Percentiles rank a stretch among this genome's conserved stretches.
phyloP scores from a whole-genome alignment of 2,888 invertebrate species.

The Mechanitis messenoides region DNA sequence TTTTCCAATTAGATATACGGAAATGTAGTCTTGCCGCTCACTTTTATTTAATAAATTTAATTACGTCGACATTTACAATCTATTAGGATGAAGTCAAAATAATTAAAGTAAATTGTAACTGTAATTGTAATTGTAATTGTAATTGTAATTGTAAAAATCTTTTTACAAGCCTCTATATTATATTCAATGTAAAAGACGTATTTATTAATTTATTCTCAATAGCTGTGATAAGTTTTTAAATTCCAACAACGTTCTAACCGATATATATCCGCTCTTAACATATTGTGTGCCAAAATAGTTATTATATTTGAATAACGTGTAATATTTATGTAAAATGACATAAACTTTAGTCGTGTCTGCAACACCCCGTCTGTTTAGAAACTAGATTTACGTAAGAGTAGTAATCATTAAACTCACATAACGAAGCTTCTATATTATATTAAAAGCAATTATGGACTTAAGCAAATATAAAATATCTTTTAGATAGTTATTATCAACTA shows the following conservation, averaged over 20 bases:
- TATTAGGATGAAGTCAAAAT: constrained; percentile 5
- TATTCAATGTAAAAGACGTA: constrained; percentile 54
- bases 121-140: too few relatives aligned
- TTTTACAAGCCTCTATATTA: constrained; percentile 33
- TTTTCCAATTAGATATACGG: too few relatives aligned
- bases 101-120: too few relatives aligned
- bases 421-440: too few relatives aligned
- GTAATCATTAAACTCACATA: too few relatives aligned
- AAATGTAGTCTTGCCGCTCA: too few relatives aligned
- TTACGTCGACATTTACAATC: constrained; percentile 2
- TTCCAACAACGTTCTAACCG: constrained; percentile 5
- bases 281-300: constrained; percentile 26
- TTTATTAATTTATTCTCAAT: constrained; percentile 65
- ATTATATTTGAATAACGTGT: constrained; percentile 16
- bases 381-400: too few relatives aligned
- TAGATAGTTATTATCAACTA: too few relatives aligned
- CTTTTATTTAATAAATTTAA: too few relatives aligned
- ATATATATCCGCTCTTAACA: not conserved
- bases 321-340: constrained; percentile 11
- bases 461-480: too few relatives aligned
- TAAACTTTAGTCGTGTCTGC: not conserved
- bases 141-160: constrained; percentile 5
- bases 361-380: too few relatives aligned
- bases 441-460: too few relatives aligned
- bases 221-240: constrained; percentile 59